Conservation (phyloP, 2,113 vertebrate species). For the rat (Rattus norvegicus) region DNA sequence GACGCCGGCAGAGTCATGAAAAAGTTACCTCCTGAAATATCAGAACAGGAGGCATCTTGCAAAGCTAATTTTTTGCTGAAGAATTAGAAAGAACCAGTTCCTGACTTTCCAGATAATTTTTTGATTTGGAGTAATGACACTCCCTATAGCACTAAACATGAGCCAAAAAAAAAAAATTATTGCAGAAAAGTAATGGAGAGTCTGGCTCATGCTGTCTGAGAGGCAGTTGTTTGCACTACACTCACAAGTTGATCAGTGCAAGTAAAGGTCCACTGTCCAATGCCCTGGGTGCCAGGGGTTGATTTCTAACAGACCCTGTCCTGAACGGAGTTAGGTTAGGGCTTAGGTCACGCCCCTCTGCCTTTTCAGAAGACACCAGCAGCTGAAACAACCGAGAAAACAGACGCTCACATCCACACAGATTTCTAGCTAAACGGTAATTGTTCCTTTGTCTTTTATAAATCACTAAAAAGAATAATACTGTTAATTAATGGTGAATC, state of each 20-base stretch:
- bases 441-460: conserved; percentile 76
- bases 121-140: background rate
- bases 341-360: conserved; percentile 14
- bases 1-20: background rate
- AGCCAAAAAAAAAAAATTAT: conserved; percentile 53
- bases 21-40: conserved; percentile 51
- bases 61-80: conserved; percentile 22
- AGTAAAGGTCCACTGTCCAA: background rate
- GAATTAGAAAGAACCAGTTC: conserved; percentile 41
- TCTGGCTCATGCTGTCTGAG: background rate
- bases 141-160: background rate
- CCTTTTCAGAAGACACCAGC: conserved; percentile 26
- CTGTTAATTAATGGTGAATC: conserved; percentile 80
- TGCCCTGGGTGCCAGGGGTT: background rate
- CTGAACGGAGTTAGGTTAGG: conserved; percentile 57
- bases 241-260: conserved; percentile 10
- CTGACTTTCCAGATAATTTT: conserved; percentile 40
- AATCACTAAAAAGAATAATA: conserved; percentile 71
- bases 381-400: conserved; percentile 53
- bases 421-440: conserved; percentile 67
- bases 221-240: background rate
- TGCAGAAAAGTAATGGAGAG: conserved; percentile 11
- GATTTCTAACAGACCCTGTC: background rate
- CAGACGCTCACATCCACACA: conserved; percentile 12
- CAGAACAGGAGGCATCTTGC: background rate